These are phyloP conservation scores for Bujurquina vittata DNA, from an alignment of 2,113 vertebrate species.

Conservation along the genomic window DNA sequence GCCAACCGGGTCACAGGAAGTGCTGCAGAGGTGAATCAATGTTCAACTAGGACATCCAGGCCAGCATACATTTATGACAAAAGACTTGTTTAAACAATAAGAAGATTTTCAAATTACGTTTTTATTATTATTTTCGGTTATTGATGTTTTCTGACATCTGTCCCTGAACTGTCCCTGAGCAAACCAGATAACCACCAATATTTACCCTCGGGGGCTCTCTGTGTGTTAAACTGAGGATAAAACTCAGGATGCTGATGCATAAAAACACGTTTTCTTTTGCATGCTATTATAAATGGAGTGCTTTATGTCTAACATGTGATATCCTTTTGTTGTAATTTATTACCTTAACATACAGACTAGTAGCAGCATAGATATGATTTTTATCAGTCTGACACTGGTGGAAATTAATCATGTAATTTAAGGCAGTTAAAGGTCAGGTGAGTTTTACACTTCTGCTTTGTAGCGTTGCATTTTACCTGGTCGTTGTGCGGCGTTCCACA, in stretches of 20 bases:
- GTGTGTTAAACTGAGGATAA: neutral
- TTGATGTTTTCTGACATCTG: conserved; percentile 2
- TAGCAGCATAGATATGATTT: neutral
- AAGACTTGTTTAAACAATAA: neutral
- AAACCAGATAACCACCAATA: neutral
- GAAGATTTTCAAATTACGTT: neutral
- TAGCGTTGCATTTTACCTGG: conserved; percentile 82
- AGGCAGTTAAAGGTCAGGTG: neutral
- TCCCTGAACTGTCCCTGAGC: neutral
- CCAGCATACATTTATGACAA: neutral
- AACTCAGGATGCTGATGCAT: neutral
- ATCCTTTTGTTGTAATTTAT: neutral
- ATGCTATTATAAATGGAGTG: neutral
- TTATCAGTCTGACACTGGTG: neutral
- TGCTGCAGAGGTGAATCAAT: conserved; percentile 16
- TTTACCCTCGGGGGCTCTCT: neutral
- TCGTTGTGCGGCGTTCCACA: conserved; percentile 94
- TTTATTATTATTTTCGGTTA: neutral
- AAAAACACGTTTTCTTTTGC: neutral
- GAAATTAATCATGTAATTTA: neutral
- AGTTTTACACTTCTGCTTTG: neutral
- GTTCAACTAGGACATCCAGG: conserved; percentile 17
- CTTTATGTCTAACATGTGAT: neutral
- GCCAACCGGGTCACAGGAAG: conserved; percentile 49
- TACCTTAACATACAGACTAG: neutral